Base-by-base conservation (phyloP, 2,888 invertebrate species). In the Carpatolechia fugitivella region DNA sequence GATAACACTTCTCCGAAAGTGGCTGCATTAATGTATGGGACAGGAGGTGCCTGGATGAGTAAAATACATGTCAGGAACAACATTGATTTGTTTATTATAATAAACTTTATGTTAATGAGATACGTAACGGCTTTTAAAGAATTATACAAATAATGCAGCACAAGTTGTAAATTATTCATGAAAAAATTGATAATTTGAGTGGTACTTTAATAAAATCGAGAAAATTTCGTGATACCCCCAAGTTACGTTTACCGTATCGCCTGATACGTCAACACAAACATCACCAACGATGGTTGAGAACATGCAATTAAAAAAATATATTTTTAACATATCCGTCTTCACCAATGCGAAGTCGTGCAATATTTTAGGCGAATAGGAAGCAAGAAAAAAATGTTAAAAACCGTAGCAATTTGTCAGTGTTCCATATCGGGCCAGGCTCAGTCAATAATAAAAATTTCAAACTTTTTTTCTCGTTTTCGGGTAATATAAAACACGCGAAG, bases 341-440 rank as follows among this genome's bases (percentile, higher is more conserved):
- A 68, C 69, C 63, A 67, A 71, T 67, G 59, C 62, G 55, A 57
- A 63, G 63, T 60, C 64, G 65, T 66, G 72, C 61, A 62, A 64
- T 68, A 68, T 72, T 74, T 69, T 69, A 69, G 65, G 60, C 62
- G 63, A 72, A 75, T 11, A 76, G 67, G 66, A 71, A 68, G 69
- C 62, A 76, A 68, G 69, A 70, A 77, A 77, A 76, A 73, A 69
- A 74, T 71, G 68, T 74, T 80, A 76, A 82, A 80, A 83, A 78
- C 80, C 70, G 70, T 78, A 79, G 83, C 84, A 78, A 85, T 87
- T 88, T 89, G 82, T 87, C 87, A 87, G 83, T 74, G 78, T 78
- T 75, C 77, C 76, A 73, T 78, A 85, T 83, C 80, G 79, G 77
- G 74, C 72, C 72, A 70, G 73, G 76, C 72, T 82, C 76, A 85